Evolutionary conservation across 2,797 vertebrate species (phyloP).

Genomic region (Tenualosa thibaudeaui): DNA sequence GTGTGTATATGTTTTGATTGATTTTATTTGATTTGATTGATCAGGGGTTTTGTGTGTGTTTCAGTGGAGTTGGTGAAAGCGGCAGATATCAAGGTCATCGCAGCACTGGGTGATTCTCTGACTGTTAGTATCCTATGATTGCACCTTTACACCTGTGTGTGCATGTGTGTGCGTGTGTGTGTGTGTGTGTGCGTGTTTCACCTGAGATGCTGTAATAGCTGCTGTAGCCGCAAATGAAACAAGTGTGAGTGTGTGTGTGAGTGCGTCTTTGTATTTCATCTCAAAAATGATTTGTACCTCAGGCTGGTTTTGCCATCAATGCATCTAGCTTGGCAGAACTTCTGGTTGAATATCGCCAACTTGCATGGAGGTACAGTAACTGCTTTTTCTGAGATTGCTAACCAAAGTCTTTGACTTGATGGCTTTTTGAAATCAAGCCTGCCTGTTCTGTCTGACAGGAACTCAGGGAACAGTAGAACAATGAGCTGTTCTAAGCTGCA

Average conservation of each 20-base stretch:
- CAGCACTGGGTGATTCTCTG: constrained; percentile 89
- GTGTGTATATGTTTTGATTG: too few relatives aligned
- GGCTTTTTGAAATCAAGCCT: too few relatives aligned
- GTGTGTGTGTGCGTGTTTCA: background rate
- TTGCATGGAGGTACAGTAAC: constrained; percentile 66
- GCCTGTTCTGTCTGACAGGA: too few relatives aligned
- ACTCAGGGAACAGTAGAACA: too few relatives aligned
- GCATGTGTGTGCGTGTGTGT: background rate
- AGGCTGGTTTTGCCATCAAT: constrained; percentile 69
- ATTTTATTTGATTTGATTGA: background rate
- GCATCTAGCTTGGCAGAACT: constrained; percentile 58
- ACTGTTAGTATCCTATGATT: constrained; percentile 76
- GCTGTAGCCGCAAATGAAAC: too few relatives aligned
- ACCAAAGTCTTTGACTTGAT: too few relatives aligned
- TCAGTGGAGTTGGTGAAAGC: constrained; percentile 89
- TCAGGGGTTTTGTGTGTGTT: constrained; percentile 30
- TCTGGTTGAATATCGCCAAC: constrained; percentile 64
- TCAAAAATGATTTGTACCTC: background rate
- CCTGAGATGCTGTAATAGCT: too few relatives aligned
- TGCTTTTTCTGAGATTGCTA: background rate
- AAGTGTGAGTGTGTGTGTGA: too few relatives aligned
- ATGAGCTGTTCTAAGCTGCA: too few relatives aligned
- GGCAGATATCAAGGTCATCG: constrained; percentile 87
- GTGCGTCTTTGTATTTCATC: background rate
- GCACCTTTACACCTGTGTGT: background rate